Evolutionary conservation across 1,140 invertebrate species (phyloP), one percentile per base, ranked within the genome.

Genomic region (Drosophila burlai): DNA sequence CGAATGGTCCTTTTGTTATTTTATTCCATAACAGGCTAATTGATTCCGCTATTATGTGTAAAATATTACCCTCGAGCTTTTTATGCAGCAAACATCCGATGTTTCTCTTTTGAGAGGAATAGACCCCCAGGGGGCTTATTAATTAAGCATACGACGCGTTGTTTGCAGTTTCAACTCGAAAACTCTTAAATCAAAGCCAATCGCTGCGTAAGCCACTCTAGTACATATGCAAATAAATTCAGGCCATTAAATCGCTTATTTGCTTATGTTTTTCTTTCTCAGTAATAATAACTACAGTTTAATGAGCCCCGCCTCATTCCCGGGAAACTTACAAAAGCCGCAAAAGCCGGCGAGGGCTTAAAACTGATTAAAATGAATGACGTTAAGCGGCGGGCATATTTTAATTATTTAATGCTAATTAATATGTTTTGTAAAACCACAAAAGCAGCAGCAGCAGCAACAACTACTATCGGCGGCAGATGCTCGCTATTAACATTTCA

Each of bases 401-500:
- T 90, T 90, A 90, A 90, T 90, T 90, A 90, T 90, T 90, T 90
- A 90, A 90, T 90, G 82, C 86, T 90, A 90, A 90, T 90, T 90
- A 90, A 90, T 90, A 90, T 90, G 85, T 90, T 90, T 90, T 85
- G 85, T 90, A 85, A 89, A 90, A 90, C 81, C 85, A 69, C 85
- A 89, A 64, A 66, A 78, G 68, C 71, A 61, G 50, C 66, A 61
- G 29, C 65, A 72, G 9, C 50, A 60, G 29, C 60, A 69, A 47
- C 43, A 54, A 16, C 45, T 18, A 45, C 43, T 7, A 18, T 8
- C 40, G 71, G 40, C n/a, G 69, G 60, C 83, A 77, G 80, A 79
- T 80, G 83, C 68, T 76, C 47, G 52, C 85, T 76, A 76, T 90
- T 90, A 84, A 89, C 81, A 84, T 84, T 89, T 84, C 84, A 89